These are phyloP conservation scores for Yasuhikotakia modesta DNA, from an alignment of 2,797 vertebrate genomes.

Conservation along the genomic window DNA sequence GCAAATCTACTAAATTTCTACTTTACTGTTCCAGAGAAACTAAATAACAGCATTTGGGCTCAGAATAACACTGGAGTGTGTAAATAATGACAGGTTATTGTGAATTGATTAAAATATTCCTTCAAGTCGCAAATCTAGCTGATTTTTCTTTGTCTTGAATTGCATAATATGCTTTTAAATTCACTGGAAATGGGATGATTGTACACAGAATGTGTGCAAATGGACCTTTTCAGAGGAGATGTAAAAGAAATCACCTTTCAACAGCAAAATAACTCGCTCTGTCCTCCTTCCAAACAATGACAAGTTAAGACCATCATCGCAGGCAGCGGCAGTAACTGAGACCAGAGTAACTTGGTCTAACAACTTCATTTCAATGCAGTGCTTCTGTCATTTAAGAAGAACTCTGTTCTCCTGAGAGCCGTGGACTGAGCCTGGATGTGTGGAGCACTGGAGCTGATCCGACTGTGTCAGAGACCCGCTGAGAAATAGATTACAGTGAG, in stretches of 20 bases:
- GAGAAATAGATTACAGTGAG: conserved; percentile 46
- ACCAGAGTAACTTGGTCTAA: conserved; percentile 20
- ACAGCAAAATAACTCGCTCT: background rate
- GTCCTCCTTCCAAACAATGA: conserved; percentile 27
- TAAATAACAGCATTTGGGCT: too few species aligned
- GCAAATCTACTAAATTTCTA: too few species aligned
- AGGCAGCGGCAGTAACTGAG: conserved; percentile 27
- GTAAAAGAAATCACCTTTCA: background rate
- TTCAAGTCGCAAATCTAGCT: too few species aligned
- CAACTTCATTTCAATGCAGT: conserved; percentile 33
- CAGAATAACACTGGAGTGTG: too few species aligned
- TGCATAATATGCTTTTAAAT: too few species aligned
- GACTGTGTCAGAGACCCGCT: conserved; percentile 45
- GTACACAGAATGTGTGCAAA: background rate
- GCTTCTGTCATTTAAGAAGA: conserved; percentile 43
- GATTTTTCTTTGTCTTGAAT: too few species aligned
- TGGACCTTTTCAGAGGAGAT: background rate
- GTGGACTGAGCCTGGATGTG: conserved; percentile 39
- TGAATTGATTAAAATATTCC: too few species aligned
- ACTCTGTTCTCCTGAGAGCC: conserved; percentile 40
- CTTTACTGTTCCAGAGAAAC: too few species aligned
- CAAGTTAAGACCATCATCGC: conserved; percentile 28
- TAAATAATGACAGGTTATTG: too few species aligned
- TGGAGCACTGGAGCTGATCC: conserved; percentile 45
- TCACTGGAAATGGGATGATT: background rate